phyloP scores from a whole-genome alignment of 1,140 invertebrate species.

The Adoxophyes honmai region DNA sequence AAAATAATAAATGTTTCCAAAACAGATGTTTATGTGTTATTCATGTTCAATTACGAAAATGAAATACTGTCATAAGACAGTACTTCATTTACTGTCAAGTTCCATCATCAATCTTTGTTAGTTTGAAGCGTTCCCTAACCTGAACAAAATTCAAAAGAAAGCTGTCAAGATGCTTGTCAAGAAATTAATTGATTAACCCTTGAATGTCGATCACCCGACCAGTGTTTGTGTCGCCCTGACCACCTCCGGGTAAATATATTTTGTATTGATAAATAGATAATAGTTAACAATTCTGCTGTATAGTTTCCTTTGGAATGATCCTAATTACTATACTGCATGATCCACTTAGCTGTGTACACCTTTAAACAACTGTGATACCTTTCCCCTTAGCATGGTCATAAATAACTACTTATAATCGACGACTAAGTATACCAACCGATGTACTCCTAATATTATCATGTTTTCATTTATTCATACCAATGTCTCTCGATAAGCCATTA shows the following conservation, averaged over 20 bases:
- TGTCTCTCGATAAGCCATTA: neutral
- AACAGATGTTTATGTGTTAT: slow-evolving; percentile 34
- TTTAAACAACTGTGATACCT: slow-evolving; percentile 41
- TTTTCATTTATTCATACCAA: slow-evolving; percentile 7
- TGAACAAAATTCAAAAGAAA: slow-evolving; percentile 50
- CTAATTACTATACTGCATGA: slow-evolving; percentile 70
- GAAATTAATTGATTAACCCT: slow-evolving; percentile 48
- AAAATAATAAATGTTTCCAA: slow-evolving; percentile 69
- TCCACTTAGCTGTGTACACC: slow-evolving; percentile 46
- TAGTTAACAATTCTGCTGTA: slow-evolving; percentile 63
- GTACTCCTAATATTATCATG: slow-evolving; percentile 3
- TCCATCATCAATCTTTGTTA: neutral
- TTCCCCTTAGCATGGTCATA: slow-evolving; percentile 54
- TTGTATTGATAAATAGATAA: slow-evolving; percentile 60
- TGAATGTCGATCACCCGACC: slow-evolving; percentile 58
- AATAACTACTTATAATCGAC: slow-evolving; percentile 21
- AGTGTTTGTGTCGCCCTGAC: slow-evolving; percentile 71
- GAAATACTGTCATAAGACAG: slow-evolving; percentile 25
- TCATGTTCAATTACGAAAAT: slow-evolving; percentile 35
- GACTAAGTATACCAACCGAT: neutral
- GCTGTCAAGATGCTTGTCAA: slow-evolving; percentile 74
- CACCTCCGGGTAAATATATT: slow-evolving; percentile 72
- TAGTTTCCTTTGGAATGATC: slow-evolving; percentile 68
- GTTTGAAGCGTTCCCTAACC: slow-evolving; percentile 3
- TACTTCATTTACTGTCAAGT: neutral